These are phyloP conservation scores for Drosophila repletoides DNA, from an alignment of 1,140 invertebrate species.

Conservation along the genomic window DNA sequence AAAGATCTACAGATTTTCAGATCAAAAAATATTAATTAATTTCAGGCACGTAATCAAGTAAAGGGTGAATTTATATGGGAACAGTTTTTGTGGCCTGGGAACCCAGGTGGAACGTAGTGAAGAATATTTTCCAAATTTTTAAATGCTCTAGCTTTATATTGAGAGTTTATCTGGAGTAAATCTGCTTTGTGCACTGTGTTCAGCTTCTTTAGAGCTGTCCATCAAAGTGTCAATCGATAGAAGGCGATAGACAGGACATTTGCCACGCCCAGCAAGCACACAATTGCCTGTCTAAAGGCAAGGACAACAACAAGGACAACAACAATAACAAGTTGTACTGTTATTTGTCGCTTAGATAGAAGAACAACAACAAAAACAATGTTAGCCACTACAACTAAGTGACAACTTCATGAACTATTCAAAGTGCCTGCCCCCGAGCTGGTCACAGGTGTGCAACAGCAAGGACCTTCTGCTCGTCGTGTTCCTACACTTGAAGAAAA, in stretches of 20 bases:
- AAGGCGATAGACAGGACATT: not conserved
- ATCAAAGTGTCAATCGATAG: slow-evolving; percentile 50
- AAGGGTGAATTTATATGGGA: not conserved
- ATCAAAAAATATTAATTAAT: slow-evolving; percentile 16
- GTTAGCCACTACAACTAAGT: slow-evolving; percentile 58
- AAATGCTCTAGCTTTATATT: too few species aligned
- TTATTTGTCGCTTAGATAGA: slow-evolving; percentile 42
- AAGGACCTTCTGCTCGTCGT: not conserved
- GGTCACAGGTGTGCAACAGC: not conserved
- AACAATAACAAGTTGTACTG: slow-evolving; percentile 17
- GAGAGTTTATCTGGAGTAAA: too few species aligned
- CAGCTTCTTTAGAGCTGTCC: slow-evolving; percentile 17
- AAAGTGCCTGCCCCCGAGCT: slow-evolving; percentile 26
- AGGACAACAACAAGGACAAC: not conserved
- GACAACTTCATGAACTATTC: slow-evolving; percentile 78
- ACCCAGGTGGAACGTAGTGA: too few species aligned
- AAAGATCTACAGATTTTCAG: not conserved
- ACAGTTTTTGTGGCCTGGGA: not conserved
- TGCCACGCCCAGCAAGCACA: not conserved
- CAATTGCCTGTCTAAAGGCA: slow-evolving; percentile 11
- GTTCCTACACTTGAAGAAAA: too few species aligned
- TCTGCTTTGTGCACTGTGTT: too few species aligned
- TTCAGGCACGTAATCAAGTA: slow-evolving; percentile 30
- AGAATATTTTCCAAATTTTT: too few species aligned
- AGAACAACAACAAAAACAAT: slow-evolving; percentile 17